phyloP scores from a whole-genome alignment of 1,140 invertebrate species.

The Drosophila repleta region DNA sequence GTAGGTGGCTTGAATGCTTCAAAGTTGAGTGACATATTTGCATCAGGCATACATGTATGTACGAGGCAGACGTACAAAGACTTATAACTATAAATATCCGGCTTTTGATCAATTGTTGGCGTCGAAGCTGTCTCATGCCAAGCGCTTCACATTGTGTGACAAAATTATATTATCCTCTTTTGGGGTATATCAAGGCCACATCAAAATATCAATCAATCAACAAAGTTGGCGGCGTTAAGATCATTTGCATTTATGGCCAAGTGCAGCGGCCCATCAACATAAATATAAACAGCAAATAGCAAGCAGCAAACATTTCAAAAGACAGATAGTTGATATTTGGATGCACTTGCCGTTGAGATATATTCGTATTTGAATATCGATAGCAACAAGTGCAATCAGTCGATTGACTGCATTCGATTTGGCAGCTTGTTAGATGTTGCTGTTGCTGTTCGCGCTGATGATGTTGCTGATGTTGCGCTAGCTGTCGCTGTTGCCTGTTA shows the following conservation, averaged over 20 bases:
- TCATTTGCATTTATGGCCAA: constrained; percentile 66
- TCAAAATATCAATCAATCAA: constrained; percentile 72
- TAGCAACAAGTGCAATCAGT: constrained; percentile 75
- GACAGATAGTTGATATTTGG: constrained; percentile 39
- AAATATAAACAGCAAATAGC: constrained; percentile 30
- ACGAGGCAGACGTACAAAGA: too few species aligned
- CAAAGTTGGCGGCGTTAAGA: constrained; percentile 55
- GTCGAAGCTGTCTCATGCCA: not conserved
- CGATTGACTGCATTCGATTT: constrained; percentile 76
- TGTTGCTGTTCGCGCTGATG: constrained; percentile 33
- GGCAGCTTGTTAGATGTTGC: constrained; percentile 51
- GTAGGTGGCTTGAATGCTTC: too few species aligned
- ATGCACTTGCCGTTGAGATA: constrained; percentile 60
- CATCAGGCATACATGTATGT: too few species aligned
- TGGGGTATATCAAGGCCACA: constrained; percentile 64
- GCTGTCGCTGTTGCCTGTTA: constrained; percentile 60
- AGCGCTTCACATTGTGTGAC: not conserved
- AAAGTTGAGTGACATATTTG: too few species aligned
- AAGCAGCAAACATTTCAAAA: not conserved
- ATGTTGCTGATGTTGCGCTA: constrained; percentile 37
- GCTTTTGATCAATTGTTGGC: too few species aligned
- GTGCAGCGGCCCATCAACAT: constrained; percentile 56
- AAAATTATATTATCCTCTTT: constrained; percentile 9
- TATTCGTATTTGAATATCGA: constrained; percentile 72
- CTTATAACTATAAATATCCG: too few species aligned